Evolutionary conservation across 2,113 vertebrate species (phyloP), one percentile per base, ranked within the genome.

Genomic region (Aspidoscelis tigris): DNA sequence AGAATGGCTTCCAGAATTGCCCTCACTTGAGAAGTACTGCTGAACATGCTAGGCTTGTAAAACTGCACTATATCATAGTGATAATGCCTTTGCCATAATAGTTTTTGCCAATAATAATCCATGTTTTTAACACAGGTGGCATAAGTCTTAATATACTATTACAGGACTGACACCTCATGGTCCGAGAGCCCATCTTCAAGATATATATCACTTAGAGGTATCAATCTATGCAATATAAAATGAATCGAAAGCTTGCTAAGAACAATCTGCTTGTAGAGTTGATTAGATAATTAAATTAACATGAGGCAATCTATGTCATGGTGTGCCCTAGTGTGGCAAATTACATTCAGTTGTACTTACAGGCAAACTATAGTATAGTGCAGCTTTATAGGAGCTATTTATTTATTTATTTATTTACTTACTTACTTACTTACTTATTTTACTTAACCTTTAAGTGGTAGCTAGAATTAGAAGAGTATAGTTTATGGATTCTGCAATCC

Each of bases 121-220:
- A 96, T 97, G 96, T 97, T 95, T 97, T 96, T 93, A 95, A 97
- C 96, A 94, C 96, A 97, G 96, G 96, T 97, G 96, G 96, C 96
- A 97, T 97, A 97, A 97, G 96, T 96, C 96, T 97, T 97, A 97
- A 97, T 97, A 97, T 97, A 97, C 96, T 97, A 96, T 97, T 97
- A 95, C 96, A 97, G 96, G 96, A 97, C 96, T 97, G 96, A 97
- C 96, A 96, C 87, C 96, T 93, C 96, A 96, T 95, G 95, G 96
- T 95, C 96, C 5, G 95, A 96, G 96, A 96, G 94, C 94, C 96
- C 96, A 96, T 96, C 96, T 96, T 96, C 96, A 95, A 97, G 96
- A 97, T 96, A 92, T 95, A 92, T 96, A 95, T 95, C 96, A 96
- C 91, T 96, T 97, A 97, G 96, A 97, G 96, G 96, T 97, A 97